phyloP scores from a whole-genome alignment of 2,113 vertebrate species.

The Psittacara wagleri region DNA sequence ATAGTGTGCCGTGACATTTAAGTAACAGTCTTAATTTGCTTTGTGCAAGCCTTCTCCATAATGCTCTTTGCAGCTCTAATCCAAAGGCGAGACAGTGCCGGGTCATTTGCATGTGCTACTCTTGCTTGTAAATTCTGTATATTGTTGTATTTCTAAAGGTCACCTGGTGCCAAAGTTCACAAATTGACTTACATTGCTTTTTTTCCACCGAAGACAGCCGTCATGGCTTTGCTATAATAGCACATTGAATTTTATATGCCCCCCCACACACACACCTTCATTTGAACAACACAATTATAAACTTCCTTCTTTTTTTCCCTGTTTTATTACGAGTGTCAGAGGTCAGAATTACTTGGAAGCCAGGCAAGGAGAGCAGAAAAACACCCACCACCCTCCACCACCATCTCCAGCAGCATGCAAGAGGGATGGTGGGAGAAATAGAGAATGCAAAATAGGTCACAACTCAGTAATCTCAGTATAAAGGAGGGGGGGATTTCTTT shows the following conservation, averaged over 20 bases:
- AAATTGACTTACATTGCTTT: constrained; percentile 90
- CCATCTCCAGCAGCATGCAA: neutral
- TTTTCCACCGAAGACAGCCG: constrained; percentile 73
- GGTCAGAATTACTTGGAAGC: constrained; percentile 74
- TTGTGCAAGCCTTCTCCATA: constrained; percentile 77
- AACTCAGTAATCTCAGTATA: constrained; percentile 55
- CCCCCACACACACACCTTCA: constrained; percentile 56
- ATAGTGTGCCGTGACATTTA: constrained; percentile 99
- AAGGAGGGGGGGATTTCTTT: constrained; percentile 47
- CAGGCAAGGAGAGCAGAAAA: neutral
- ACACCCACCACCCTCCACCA: neutral
- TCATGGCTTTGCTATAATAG: constrained; percentile 81
- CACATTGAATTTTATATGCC: constrained; percentile 75
- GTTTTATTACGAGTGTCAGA: constrained; percentile 69
- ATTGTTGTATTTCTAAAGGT: constrained; percentile 93
- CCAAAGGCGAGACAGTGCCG: constrained; percentile 72
- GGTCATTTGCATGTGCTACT: constrained; percentile 84
- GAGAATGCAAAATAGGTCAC: constrained; percentile 75
- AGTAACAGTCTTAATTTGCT: constrained; percentile 98
- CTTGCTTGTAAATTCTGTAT: constrained; percentile 83
- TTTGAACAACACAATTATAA: constrained; percentile 82
- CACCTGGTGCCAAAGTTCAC: constrained; percentile 94
- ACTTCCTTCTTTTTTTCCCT: constrained; percentile 27
- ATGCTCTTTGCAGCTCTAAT: constrained; percentile 74
- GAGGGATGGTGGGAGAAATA: neutral